A percentile compares a stretch with the other conserved stretches of the same genome.
phyloP scores from a whole-genome alignment of 2,113 vertebrate species.

The Zeus faber region DNA sequence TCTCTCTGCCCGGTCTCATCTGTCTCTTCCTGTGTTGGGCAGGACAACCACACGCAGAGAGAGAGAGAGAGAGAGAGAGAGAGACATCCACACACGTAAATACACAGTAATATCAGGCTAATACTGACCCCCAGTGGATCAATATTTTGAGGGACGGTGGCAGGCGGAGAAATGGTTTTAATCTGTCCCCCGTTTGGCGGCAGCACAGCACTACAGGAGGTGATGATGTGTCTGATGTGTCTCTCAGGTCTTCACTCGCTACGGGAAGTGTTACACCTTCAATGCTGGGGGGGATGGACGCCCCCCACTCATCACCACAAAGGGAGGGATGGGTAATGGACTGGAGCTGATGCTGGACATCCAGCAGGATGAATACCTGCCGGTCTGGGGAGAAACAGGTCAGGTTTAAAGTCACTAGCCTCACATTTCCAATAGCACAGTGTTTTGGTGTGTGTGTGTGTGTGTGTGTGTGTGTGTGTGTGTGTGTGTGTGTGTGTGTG shows the following conservation, averaged over 20 bases:
- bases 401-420: constrained; percentile 23
- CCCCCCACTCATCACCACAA: constrained; percentile 85
- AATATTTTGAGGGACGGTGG: background rate
- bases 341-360: constrained; percentile 99
- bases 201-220: no score
- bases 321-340: constrained; percentile 95
- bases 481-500: background rate
- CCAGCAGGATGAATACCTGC: constrained; percentile 96
- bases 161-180: background rate
- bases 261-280: constrained; percentile 98
- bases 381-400: constrained; percentile 98
- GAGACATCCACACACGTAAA: background rate
- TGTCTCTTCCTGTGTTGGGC: background rate
- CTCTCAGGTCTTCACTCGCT: constrained; percentile 91
- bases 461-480: constrained; percentile 6
- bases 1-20: background rate
- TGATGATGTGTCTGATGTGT: constrained; percentile 22
- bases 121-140: constrained; percentile 66
- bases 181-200: no score
- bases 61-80: background rate
- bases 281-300: constrained; percentile 85
- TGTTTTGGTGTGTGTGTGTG: background rate
- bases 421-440: background rate
- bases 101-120: constrained; percentile 14
- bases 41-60: no score